Percentiles rank a stretch among this genome's conserved stretches.
Conservation (phyloP, 2,888 invertebrate genomes). For the Gastrophysa polygoni region DNA sequence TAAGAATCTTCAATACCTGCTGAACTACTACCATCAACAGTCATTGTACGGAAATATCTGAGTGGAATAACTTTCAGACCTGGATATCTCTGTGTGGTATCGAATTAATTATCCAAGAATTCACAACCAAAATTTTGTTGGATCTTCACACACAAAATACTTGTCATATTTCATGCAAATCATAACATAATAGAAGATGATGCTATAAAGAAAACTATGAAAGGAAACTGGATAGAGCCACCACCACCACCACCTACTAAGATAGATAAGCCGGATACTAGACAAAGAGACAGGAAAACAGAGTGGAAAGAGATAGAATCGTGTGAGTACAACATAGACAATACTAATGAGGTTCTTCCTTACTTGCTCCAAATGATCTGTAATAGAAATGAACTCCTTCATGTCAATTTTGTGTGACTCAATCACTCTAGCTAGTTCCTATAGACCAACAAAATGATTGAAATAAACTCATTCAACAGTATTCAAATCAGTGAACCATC, state of each 20-base stretch:
- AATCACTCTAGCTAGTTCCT: constrained; percentile 78
- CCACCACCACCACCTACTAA: constrained; percentile 35
- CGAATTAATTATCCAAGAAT: too few species aligned
- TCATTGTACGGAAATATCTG: too few species aligned
- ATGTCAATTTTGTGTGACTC: constrained; percentile 74
- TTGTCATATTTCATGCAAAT: neutral
- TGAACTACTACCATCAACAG: too few species aligned
- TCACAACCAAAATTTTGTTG: too few species aligned
- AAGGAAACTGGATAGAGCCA: constrained; percentile 11
- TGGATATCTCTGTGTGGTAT: too few species aligned
- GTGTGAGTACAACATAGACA: constrained; percentile 9
- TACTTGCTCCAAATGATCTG: constrained; percentile 86
- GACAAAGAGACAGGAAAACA: neutral
- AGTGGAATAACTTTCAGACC: too few species aligned
- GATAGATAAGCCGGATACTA: constrained; percentile 9
- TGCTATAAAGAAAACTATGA: neutral
- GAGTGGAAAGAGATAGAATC: constrained; percentile 9
- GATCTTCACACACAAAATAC: too few species aligned
- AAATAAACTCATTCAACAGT: neutral
- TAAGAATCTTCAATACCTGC: too few species aligned
- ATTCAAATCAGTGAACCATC: neutral
- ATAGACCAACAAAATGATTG: constrained; percentile 46
- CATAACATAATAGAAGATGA: neutral
- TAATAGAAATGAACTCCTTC: constrained; percentile 74
- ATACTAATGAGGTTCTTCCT: constrained; percentile 56